Evolutionary conservation across 2,113 vertebrate genomes (phyloP).

Genomic region (Heterochromis multidens): DNA sequence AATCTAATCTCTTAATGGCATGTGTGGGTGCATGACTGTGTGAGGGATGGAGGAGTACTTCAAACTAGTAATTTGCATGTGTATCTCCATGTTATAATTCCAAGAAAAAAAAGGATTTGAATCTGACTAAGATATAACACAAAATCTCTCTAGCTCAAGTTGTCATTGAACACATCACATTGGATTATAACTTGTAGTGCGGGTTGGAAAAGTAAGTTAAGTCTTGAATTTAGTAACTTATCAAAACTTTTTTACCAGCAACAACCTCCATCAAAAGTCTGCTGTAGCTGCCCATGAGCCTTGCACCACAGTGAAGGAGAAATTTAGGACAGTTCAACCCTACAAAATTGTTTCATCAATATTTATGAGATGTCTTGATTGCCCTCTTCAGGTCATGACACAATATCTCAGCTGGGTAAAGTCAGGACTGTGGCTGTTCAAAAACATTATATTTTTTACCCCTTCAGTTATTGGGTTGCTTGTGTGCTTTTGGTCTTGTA

Average conservation of each 20-base stretch:
- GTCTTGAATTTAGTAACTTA: background rate
- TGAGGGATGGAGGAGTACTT: background rate
- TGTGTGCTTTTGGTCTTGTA: background rate
- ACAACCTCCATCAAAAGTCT: too few species aligned
- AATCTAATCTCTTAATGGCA: background rate
- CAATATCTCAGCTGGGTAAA: fast-evolving
- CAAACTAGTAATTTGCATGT: background rate
- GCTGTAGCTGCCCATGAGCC: too few species aligned
- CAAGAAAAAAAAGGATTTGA: background rate
- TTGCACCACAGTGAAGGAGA: fast-evolving
- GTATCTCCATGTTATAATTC: background rate
- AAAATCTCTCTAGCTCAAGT: background rate
- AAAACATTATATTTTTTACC: background rate
- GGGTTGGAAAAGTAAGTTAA: background rate
- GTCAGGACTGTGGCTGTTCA: background rate
- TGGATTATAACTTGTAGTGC: background rate
- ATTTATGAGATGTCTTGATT: background rate
- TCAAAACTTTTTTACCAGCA: background rate
- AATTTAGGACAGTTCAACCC: background rate
- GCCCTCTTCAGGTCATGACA: fast-evolving
- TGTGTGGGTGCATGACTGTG: background rate
- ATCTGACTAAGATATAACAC: background rate
- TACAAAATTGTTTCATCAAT: background rate
- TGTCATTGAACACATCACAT: background rate
- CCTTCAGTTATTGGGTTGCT: background rate